phyloP scores from a whole-genome alignment of 2,888 invertebrate genomes.

The Lycophotia porphyrea region DNA sequence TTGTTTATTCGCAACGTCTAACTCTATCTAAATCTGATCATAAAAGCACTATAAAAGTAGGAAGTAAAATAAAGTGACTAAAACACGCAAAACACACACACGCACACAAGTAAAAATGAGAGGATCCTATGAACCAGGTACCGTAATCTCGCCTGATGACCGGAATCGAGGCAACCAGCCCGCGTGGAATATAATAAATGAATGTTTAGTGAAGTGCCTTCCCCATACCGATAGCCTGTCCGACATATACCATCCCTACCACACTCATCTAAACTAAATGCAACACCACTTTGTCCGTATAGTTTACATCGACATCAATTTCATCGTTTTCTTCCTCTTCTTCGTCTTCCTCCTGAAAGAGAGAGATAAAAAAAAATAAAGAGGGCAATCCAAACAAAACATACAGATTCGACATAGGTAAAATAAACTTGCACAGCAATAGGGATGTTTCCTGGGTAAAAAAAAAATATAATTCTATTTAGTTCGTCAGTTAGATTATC shows the following conservation, averaged over 20 bases:
- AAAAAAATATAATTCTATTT: no score
- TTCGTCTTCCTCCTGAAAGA: slow-evolving; percentile 69
- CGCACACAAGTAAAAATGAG: not conserved
- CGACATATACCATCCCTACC: slow-evolving; percentile 9
- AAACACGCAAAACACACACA: not conserved
- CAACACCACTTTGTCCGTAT: slow-evolving; percentile 72
- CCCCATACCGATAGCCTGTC: slow-evolving; percentile 47
- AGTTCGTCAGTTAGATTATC: no score
- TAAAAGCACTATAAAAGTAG: not conserved
- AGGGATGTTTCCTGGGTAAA: no score
- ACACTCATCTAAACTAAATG: slow-evolving; percentile 67
- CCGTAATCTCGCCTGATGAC: slow-evolving; percentile 18
- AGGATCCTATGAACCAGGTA: slow-evolving; percentile 18
- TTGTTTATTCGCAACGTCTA: not conserved
- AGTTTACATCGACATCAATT: slow-evolving; percentile 52
- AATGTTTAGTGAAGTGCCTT: not conserved
- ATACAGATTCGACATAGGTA: not conserved
- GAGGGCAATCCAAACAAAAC: slow-evolving; percentile 9
- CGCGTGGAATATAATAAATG: slow-evolving; percentile 8
- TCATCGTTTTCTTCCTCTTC: slow-evolving; percentile 61
- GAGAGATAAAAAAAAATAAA: slow-evolving; percentile 16
- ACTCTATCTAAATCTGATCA: not conserved
- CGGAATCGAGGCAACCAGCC: not conserved
- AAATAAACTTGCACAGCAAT: not conserved
- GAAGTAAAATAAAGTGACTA: not conserved